Base-by-base conservation (phyloP, 64 coral and sea anemone genomes). In the Exaiptasia diaphana region DNA sequence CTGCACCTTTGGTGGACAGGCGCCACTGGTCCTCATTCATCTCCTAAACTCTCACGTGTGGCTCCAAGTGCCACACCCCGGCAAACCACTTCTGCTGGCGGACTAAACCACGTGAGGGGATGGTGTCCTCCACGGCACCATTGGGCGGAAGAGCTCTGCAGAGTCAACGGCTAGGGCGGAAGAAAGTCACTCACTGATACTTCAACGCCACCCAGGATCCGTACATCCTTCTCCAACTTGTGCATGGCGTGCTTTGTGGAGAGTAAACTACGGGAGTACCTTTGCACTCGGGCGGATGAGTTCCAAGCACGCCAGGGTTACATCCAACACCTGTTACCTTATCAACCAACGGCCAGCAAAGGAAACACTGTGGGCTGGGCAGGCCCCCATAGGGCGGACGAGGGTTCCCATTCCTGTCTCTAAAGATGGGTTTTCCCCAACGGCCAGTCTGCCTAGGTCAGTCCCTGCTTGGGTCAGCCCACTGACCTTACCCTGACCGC, bases 41-140 rank as follows among this genome's bases (percentile, higher is more conserved):
- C 76, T 44, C 76, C 76, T 79, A 79, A 79, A 79, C 77, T 80
- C 57, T 80, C 77, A 80, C 35, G 59, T 80, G 38, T 80, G 56
- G 57, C 77, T 80, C 77, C 83, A 62, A 77, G 58, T 40, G 53
- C 58, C 72, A 42, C 83, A 76, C 68, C 82, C 64, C 52, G 82
- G 82, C 14, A 61, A 25, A 86, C 82, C 52, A 70, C 45, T 53
- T 86, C 82, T 63, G 64, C 79, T 38, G 79, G 79, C 79, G 79
- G 79, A 61, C 79, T 82, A 82, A 82, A 82, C 60, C 79, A 82
- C 33, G 79, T 82, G 79, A 82, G 79, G 79, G 79, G 79, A 22
- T 69, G 64, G 38, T 65, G 79, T 68, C 52, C 36, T 50, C n/a
- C n/a, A n/a, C n/a, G n/a, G n/a, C n/a, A n/a, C n/a, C n/a, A n/a